These are phyloP conservation scores for Ptiloglossa arizonensis DNA, from an alignment of 1,140 invertebrate genomes.

Conservation along the genomic window DNA sequence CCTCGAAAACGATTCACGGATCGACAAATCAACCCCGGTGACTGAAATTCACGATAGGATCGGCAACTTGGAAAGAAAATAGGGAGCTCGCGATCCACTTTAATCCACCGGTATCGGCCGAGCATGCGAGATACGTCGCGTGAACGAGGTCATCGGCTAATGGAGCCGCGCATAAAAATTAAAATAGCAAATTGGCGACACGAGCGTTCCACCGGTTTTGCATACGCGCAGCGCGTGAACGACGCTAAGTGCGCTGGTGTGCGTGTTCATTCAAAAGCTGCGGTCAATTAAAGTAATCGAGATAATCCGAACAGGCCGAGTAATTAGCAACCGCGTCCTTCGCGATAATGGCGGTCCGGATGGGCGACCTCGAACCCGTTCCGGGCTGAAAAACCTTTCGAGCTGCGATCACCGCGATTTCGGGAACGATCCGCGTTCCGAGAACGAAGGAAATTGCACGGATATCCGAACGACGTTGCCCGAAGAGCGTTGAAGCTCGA, in stretches of 20 bases:
- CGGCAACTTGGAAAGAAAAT: neutral
- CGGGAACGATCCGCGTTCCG: too few species aligned
- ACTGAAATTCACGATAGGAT: neutral
- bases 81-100: neutral
- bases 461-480: neutral
- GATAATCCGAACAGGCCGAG: slow-evolving; percentile 47
- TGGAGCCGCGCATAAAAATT: slow-evolving; percentile 47
- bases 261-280: slow-evolving; percentile 37
- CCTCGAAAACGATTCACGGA: too few species aligned
- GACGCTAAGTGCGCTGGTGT: neutral
- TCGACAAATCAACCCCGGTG: too few species aligned
- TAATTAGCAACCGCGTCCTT: slow-evolving; percentile 38
- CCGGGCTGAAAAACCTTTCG: neutral
- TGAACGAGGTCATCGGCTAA: slow-evolving; percentile 31
- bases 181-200: slow-evolving; percentile 49
- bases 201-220: slow-evolving; percentile 8
- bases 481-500: slow-evolving; percentile 7
- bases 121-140: slow-evolving; percentile 20
- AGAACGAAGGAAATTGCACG: neutral
- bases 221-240: slow-evolving; percentile 19
- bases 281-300: slow-evolving; percentile 60
- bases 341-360: slow-evolving; percentile 35
- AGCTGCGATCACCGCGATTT: neutral
- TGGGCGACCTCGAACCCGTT: neutral
- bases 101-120: slow-evolving; percentile 20